Base-by-base conservation (phyloP, 2,113 vertebrate genomes). In the Canis aureus region DNA sequence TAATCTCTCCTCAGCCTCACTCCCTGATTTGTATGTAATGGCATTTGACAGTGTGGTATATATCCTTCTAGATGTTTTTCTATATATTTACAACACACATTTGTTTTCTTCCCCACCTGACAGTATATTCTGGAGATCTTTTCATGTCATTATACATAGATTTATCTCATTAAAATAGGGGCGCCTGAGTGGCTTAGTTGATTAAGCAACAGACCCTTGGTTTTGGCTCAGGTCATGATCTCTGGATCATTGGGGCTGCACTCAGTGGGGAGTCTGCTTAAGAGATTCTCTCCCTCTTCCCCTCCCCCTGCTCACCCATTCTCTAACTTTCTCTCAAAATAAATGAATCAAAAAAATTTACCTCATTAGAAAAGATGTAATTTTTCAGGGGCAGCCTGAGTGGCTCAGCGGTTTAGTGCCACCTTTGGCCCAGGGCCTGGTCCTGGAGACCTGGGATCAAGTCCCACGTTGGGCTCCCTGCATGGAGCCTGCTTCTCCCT, bases 61-160 rank as follows among this genome's bases (percentile, higher is more conserved):
- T 74, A 71, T 25, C 51, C 82, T 91, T 95, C 85, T 35, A 82
- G 69, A 51, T 93, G 80, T 92, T 85, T 55, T 80, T 35, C 82
- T 60, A 57, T 27, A 38, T 76, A 78, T 84, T 97, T 82, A 84
- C 13, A 80, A 84, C 13, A 80, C 27, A 11, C 1, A 17, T 69
- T 69, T 49, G 67, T 69, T 32, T 69, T 66, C 1, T 6, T 8
- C 4, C 51, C 15, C 49, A 80, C 12, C 91, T 80, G 43, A 71
- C 23, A 84, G 69, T 67, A 76, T n/a, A 88, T 71, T 60, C 43
- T 83, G 11, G 7, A 91, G 38, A 32, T 91, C 32, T 81, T 94
- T 95, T 83, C 76, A 60, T 81, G 53, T 84, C 79, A 81, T n/a
- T 67, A 60, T 67, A 79, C 10, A 60, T 23, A 38, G 17, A 59